Evolutionary conservation across 2,888 invertebrate species (phyloP), one percentile per base, ranked within the genome.

Genomic region (Lithophane leautieri): DNA sequence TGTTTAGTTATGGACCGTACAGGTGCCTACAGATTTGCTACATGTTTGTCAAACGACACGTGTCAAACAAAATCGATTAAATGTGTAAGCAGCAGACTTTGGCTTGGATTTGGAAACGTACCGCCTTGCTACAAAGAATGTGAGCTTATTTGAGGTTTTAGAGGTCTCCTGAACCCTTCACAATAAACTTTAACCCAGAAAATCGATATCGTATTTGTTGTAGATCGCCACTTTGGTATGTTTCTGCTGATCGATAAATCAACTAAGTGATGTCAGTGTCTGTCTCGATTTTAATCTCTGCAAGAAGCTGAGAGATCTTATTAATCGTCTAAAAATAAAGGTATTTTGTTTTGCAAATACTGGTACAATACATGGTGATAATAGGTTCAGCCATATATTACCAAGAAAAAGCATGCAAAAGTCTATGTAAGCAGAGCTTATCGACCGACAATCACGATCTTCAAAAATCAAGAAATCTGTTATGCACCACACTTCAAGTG

Each of bases 1-100:
- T 70, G 72, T 22, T 79, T 79, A 79, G 66, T 70, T 74, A 75
- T 70, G 77, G 42, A 73, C 40, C 63, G 40, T 73, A 56, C 11
- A n/a, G 34, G 3, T n/a, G 11, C 34, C 7, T 19, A n/a, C 34
- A 40, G 19, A 42, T 19, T 11, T 6, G 6, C 11, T 42, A 42
- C 16, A 16, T 42, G 2, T 63, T n/a, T 16, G 9, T 16, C 11
- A 11, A 34, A 7, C 12, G 9, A 62, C 9, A 16, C 11, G n/a
- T 52, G 11, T 28, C 2, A 56, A n/a, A 56, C 19, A 40, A 40
- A 40, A 40, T n/a, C 12, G 2, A 40, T 7, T 40, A 2, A 65
- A 65, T 28, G 22, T 50, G 9, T 50, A 9, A 50, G 22, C 22
- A 34, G 16, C 6, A 28, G 22, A 28, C 14, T 50, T 50, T 34